phyloP scores from a whole-genome alignment of 1,140 invertebrate species.

The Drosophila rufa region DNA sequence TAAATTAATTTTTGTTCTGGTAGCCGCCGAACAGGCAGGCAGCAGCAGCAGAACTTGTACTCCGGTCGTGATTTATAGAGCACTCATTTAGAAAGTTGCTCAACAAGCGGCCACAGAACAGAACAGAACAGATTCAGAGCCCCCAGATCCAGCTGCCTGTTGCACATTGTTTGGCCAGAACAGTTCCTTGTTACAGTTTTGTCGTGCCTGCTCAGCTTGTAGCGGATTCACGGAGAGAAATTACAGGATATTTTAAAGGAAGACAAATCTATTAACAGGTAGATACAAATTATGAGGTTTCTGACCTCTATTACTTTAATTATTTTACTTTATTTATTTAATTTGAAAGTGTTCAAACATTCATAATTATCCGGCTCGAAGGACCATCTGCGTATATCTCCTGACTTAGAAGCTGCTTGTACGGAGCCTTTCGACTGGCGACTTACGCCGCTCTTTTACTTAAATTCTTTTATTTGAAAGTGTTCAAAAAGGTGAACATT shows the following conservation, averaged over 20 bases:
- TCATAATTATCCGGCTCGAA: too few species aligned
- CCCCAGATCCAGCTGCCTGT: slow-evolving; percentile 13
- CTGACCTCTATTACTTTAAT: too few species aligned
- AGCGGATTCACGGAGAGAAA: slow-evolving; percentile 4
- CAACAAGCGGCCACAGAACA: slow-evolving; percentile 58
- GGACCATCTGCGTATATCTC: too few species aligned
- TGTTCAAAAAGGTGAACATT: too few species aligned
- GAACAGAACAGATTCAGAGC: slow-evolving; percentile 14
- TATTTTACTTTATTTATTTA: too few species aligned
- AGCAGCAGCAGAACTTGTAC: slow-evolving; percentile 61
- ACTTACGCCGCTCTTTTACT: too few species aligned
- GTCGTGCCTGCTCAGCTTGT: slow-evolving; percentile 58
- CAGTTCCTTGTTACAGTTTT: slow-evolving; percentile 82
- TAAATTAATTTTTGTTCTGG: slow-evolving; percentile 81
- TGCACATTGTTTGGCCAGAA: slow-evolving; percentile 52
- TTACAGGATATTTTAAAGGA: not conserved
- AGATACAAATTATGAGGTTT: too few species aligned
- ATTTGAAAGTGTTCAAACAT: too few species aligned
- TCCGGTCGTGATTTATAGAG: slow-evolving; percentile 80
- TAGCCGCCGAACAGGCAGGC: slow-evolving; percentile 67
- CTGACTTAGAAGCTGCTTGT: too few species aligned
- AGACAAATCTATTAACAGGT: too few species aligned
- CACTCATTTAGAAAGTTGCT: slow-evolving; percentile 83
- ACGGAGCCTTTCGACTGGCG: too few species aligned
- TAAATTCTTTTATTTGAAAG: too few species aligned